phyloP scores from a whole-genome alignment of 2,797 vertebrate species.

The Urocyon cinereoargenteus region DNA sequence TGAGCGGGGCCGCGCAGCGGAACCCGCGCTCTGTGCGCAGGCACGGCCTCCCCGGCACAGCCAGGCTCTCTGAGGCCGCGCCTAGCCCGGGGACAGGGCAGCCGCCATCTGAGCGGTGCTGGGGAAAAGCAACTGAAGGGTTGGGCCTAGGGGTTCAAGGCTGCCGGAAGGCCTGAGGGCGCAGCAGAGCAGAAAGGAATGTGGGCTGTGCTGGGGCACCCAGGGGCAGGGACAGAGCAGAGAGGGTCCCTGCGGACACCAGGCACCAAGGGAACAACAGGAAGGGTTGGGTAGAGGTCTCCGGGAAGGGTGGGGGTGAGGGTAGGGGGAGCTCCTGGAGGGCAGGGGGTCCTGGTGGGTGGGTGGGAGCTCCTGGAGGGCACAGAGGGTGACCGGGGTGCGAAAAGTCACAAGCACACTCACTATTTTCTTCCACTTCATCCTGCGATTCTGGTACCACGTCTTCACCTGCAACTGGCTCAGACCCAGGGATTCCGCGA shows the following conservation, averaged over 20 bases:
- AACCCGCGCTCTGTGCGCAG: accelerated
- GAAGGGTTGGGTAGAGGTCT: background rate
- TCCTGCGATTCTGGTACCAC: conserved; percentile 99
- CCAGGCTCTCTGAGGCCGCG: background rate
- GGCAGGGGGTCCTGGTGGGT: too few species aligned
- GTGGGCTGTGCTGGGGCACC: background rate
- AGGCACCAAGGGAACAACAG: background rate
- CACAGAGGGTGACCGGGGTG: background rate
- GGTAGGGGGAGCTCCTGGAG: background rate
- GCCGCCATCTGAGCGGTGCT: background rate
- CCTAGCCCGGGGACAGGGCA: background rate
- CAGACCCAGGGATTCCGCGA: conserved; percentile 98
- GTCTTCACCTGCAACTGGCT: conserved; percentile 99
- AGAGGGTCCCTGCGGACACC: background rate
- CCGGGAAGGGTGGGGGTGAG: background rate
- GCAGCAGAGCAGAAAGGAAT: too few species aligned
- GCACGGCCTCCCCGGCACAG: background rate
- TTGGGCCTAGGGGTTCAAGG: background rate
- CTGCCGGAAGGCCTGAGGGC: background rate
- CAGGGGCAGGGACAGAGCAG: background rate
- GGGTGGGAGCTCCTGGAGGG: background rate
- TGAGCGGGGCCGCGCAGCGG: background rate
- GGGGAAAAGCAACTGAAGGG: background rate
- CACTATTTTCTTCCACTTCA: conserved; percentile 99
- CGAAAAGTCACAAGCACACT: conserved; percentile 83